Conservation (phyloP, 2,113 vertebrate genomes). For the Phainopepla nitens region DNA sequence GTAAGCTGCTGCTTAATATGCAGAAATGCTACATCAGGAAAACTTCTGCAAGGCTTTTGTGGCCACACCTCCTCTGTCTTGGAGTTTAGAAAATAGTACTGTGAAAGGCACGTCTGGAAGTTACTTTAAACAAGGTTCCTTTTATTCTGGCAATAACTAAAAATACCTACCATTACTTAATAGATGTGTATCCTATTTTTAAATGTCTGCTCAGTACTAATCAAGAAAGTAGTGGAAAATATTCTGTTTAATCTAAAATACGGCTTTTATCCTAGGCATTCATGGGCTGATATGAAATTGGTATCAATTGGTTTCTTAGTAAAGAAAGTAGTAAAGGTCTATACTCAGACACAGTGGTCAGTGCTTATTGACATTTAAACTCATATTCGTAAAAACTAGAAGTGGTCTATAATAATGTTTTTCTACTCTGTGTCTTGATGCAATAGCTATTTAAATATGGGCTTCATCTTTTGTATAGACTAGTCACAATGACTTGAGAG, state of each 20-base stretch:
- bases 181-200: not conserved
- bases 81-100: conserved; percentile 53
- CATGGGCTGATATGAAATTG: not conserved
- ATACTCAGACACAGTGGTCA: not conserved
- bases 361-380: not conserved
- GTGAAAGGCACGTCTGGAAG: conserved; percentile 29
- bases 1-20: conserved; percentile 86
- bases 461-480: not conserved
- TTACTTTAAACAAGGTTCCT: not conserved
- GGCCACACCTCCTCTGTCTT: conserved; percentile 53
- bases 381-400: not conserved
- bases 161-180: not conserved
- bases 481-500: not conserved
- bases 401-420: not conserved
- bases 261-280: not conserved
- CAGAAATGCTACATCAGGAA: conserved; percentile 77
- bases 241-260: not conserved
- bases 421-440: not conserved
- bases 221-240: not conserved
- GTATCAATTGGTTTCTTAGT: not conserved
- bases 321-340: not conserved
- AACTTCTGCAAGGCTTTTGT: conserved; percentile 57
- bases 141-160: not conserved
- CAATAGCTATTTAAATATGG: not conserved
- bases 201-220: not conserved